phyloP scores from a whole-genome alignment of 2,888 invertebrate species.

The Scaptomyza polygonia region DNA sequence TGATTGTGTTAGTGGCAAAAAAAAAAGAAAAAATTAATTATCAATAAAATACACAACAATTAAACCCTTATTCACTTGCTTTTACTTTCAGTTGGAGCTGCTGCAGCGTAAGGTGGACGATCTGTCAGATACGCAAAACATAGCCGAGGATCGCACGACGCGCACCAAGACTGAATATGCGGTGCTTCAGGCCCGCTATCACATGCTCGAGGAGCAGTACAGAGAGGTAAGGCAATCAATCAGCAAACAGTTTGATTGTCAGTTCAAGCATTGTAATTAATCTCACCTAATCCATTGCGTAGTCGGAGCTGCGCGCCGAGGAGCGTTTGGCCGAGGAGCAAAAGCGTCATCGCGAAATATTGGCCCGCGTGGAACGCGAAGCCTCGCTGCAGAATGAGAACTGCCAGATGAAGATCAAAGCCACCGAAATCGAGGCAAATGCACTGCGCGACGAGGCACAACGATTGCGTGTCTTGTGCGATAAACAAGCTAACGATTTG shows the following conservation, averaged over 20 bases:
- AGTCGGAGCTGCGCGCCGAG: conserved; percentile 91
- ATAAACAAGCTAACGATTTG: conserved; percentile 87
- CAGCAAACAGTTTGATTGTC: conserved; percentile 6
- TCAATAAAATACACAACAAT: not conserved
- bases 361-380: conserved; percentile 93
- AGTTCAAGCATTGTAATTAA: not conserved
- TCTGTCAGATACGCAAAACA: conserved; percentile 93
- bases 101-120: conserved; percentile 96
- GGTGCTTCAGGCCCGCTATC: conserved; percentile 93
- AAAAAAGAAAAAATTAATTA: not conserved
- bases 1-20: conserved; percentile 82
- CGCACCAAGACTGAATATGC: conserved; percentile 97
- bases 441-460: conserved; percentile 88
- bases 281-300: conserved; percentile 30
- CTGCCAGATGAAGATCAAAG: conserved; percentile 89
- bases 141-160: conserved; percentile 94
- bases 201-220: conserved; percentile 93
- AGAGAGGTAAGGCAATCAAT: conserved; percentile 86
- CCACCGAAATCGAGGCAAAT: conserved; percentile 88
- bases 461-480: conserved; percentile 87
- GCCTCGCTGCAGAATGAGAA: conserved; percentile 91
- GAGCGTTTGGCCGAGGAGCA: conserved; percentile 93
- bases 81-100: conserved; percentile 90
- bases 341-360: conserved; percentile 92
- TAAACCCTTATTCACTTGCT: not conserved